phyloP scores from a whole-genome alignment of 1,140 invertebrate genomes.

The Calycopis cecrops region DNA sequence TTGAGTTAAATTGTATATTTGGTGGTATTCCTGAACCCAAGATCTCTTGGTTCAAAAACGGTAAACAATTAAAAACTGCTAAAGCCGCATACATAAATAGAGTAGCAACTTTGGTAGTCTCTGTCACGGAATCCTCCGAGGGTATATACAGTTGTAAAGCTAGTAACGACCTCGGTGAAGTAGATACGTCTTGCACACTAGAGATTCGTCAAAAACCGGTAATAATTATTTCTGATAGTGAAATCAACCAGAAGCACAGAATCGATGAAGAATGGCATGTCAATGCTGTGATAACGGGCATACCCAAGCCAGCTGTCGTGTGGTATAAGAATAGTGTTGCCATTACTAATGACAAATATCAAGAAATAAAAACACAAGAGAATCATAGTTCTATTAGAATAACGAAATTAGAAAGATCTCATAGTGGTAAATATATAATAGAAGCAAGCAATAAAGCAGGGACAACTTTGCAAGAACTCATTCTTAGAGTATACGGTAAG shows the following conservation, averaged over 20 bases:
- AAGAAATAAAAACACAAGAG: slow-evolving; percentile 77
- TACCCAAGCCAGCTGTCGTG: slow-evolving; percentile 79
- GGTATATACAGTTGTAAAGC: slow-evolving; percentile 84
- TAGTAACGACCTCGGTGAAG: slow-evolving; percentile 82
- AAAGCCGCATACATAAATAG: slow-evolving; percentile 82
- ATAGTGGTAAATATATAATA: slow-evolving; percentile 80
- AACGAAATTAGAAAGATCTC: slow-evolving; percentile 75
- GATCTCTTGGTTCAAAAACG: slow-evolving; percentile 85
- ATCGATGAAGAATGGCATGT: slow-evolving; percentile 79
- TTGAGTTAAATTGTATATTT: slow-evolving; percentile 84
- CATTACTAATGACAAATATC: slow-evolving; percentile 69
- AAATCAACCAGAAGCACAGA: slow-evolving; percentile 77
- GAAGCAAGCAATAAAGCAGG: slow-evolving; percentile 83
- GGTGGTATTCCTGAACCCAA: slow-evolving; percentile 89
- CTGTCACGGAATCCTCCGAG: slow-evolving; percentile 78
- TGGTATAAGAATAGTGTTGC: slow-evolving; percentile 80
- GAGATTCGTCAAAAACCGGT: slow-evolving; percentile 81
- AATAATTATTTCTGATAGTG: slow-evolving; percentile 77
- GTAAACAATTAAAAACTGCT: slow-evolving; percentile 73
- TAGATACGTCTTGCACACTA: slow-evolving; percentile 81
- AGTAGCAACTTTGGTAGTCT: slow-evolving; percentile 83
- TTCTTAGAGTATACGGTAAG: slow-evolving; percentile 87
- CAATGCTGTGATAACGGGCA: slow-evolving; percentile 78
- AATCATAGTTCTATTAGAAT: slow-evolving; percentile 78
- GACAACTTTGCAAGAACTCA: slow-evolving; percentile 80